A percentile compares a stretch with the other conserved stretches of the same genome.
Conservation (phyloP, 2,797 vertebrate genomes). For the Octomys mimax region DNA sequence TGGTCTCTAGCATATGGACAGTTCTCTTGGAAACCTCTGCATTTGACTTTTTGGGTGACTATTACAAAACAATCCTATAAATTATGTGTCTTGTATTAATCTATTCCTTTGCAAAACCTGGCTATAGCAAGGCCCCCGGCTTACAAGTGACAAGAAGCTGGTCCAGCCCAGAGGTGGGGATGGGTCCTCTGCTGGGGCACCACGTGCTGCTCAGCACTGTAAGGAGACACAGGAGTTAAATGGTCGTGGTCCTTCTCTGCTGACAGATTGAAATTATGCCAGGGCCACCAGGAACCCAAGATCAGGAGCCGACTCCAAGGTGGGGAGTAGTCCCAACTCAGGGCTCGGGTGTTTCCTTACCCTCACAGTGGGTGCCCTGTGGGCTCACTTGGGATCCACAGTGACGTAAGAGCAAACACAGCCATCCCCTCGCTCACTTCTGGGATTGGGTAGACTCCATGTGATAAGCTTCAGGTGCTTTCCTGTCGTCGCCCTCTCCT, state of each 20-base stretch:
- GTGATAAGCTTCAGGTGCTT: not conserved
- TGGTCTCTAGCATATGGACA: not conserved
- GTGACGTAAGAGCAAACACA: not conserved
- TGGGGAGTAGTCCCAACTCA: not conserved
- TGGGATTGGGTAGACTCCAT: not conserved
- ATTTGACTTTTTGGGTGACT: not conserved
- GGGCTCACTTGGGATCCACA: not conserved
- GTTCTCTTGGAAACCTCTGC: not conserved
- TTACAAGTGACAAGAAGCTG: no score
- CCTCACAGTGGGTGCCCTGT: not conserved
- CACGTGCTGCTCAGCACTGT: fast-evolving
- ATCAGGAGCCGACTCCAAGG: not conserved
- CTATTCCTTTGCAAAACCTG: not conserved
- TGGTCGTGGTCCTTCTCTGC: not conserved
- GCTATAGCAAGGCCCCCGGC: not conserved
- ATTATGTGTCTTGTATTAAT: not conserved
- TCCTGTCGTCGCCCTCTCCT: not conserved
- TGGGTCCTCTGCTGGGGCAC: not conserved
- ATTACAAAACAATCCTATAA: not conserved
- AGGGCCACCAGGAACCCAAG: not conserved
- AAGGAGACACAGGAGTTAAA: not conserved
- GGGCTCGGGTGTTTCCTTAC: not conserved
- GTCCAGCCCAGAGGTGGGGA: no score
- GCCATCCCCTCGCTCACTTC: not conserved
- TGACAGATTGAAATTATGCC: not conserved